These are phyloP conservation scores for Sebastolobus altivelis DNA, from an alignment of 2,797 vertebrate species.

Conservation along the genomic window DNA sequence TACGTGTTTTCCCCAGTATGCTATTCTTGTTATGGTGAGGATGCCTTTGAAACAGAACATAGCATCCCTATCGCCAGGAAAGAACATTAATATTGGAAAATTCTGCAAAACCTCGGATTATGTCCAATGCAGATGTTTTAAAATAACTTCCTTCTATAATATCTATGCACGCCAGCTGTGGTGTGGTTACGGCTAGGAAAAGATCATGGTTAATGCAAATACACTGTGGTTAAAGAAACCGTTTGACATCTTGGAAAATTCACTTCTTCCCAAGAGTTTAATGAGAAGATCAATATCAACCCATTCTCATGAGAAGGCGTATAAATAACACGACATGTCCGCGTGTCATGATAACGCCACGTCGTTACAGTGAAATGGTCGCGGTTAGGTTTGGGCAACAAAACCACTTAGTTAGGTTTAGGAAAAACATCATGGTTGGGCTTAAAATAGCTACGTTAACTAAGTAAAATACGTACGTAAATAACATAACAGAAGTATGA, in stretches of 20 bases:
- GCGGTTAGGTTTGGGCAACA: no score
- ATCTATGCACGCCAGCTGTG: neutral
- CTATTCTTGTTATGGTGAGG: neutral
- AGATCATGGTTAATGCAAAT: neutral
- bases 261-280: neutral
- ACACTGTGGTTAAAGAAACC: neutral
- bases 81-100: neutral
- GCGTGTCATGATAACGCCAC: no score
- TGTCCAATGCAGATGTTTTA: neutral
- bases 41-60: conserved; percentile 9
- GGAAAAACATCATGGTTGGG: no score
- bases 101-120: neutral
- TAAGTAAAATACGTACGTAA: no score
- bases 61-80: neutral
- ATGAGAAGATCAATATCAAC: neutral
- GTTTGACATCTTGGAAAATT: neutral
- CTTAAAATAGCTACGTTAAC: no score
- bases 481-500: no score
- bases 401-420: no score
- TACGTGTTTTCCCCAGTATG: neutral
- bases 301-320: no score
- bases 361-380: no score
- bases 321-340: no score
- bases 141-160: neutral
- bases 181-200: neutral